These are phyloP conservation scores for Myotis daubentonii DNA, from an alignment of 2,797 vertebrate genomes.

Conservation along the genomic window DNA sequence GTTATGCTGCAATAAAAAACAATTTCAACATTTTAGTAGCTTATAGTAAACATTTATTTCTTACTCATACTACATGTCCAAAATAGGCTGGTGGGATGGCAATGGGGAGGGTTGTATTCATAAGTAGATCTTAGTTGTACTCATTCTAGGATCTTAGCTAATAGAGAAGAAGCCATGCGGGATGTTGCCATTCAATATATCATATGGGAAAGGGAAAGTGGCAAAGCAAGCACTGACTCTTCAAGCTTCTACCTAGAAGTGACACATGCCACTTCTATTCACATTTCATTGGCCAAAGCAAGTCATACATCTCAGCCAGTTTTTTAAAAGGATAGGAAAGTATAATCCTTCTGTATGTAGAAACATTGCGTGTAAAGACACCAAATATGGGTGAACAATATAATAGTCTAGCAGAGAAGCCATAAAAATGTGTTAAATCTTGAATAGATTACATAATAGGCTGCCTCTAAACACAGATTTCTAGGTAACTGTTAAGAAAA, in stretches of 20 bases:
- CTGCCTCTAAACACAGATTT: background rate
- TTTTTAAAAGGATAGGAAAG: conserved; percentile 10
- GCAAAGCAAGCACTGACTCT: background rate
- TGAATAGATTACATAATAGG: background rate
- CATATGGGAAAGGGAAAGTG: background rate
- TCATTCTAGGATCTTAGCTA: background rate
- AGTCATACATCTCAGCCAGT: background rate
- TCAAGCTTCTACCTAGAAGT: background rate
- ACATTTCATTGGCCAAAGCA: conserved; percentile 13
- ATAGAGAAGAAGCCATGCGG: background rate
- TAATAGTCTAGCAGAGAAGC: background rate
- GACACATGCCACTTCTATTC: background rate
- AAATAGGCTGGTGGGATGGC: background rate
- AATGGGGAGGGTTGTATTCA: background rate
- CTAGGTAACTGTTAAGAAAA: background rate
- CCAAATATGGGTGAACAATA: background rate
- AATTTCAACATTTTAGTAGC: background rate
- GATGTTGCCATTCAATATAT: background rate
- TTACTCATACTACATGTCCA: background rate
- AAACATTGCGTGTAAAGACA: background rate
- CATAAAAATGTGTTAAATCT: background rate
- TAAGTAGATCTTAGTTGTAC: background rate
- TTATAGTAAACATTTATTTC: conserved; percentile 24
- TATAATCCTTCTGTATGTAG: background rate
- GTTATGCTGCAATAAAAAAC: conserved; percentile 10